Evolutionary conservation across 2,113 vertebrate species (phyloP).

Genomic region (Corythaeola cristata): DNA sequence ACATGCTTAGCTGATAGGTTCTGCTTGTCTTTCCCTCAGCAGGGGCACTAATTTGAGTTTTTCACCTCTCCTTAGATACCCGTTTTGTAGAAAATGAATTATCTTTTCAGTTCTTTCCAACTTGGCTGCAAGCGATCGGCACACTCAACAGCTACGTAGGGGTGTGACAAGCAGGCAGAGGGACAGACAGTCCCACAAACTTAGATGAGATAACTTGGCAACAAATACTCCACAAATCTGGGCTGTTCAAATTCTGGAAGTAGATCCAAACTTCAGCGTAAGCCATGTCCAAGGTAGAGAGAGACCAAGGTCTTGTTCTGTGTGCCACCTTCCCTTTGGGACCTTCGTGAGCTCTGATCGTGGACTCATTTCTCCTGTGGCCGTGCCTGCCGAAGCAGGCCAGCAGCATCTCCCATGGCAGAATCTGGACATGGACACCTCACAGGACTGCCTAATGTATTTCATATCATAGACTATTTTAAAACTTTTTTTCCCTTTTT

Average conservation of each 20-base stretch:
- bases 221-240: not conserved
- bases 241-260: not conserved
- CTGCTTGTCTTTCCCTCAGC: slow-evolving; percentile 24
- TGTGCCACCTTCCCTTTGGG: not conserved
- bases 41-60: not conserved
- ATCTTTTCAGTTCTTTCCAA: not conserved
- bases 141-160: not conserved
- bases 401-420: not conserved
- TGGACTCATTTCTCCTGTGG: not conserved
- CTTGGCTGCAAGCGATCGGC: not conserved
- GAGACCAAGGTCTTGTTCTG: not conserved
- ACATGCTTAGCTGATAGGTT: not conserved
- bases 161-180: not conserved
- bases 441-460: not conserved
- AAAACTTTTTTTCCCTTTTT: not conserved
- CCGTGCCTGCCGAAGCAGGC: not conserved
- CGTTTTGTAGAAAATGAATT: not conserved
- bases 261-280: not conserved
- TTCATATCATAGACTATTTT: not conserved
- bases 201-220: not conserved
- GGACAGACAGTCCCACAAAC: not conserved
- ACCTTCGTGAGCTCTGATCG: not conserved
- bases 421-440: not conserved
- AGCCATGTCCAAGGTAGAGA: not conserved
- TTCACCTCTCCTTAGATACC: not conserved